Evolutionary conservation across 2,888 invertebrate species (phyloP), one percentile per base, ranked within the genome.

Genomic region (Drosophila melanosoma): DNA sequence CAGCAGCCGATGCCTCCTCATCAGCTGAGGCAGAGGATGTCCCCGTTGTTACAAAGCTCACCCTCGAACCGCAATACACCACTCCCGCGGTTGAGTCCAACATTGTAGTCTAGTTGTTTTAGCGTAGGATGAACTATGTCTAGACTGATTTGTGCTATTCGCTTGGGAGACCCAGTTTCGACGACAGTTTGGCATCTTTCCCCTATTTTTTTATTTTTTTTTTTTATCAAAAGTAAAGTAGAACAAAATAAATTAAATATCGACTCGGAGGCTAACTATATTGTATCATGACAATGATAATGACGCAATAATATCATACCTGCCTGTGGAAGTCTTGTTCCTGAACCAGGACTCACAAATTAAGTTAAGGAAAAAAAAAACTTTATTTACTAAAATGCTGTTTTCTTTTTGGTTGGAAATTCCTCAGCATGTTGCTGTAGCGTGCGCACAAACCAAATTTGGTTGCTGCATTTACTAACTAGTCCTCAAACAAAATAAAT

Each of bases 41-140:
- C 0, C 56, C 32, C 32, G 45, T 48, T 20, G 52, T 61, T 29
- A 52, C 53, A 2, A 76, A 71, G 45, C 38, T 45, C 10, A 32
- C 42, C 12, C 33, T 20, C 6, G 80, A 76, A 33, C 54, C 69
- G 12, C 77, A 68, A 49, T 20, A 42, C 1, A 83, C 81, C 32
- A 83, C 83, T 58, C 83, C 81, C 26, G 42, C 61, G n/a, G 56
- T 70, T 1, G 81, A 80, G 36, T 70, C 72, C 26, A 81, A 77
- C 63, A 74, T 83, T 33, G 42, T 80, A 26, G 69, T 56, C 8
- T 83, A 82, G 69, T 42, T 45, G 2, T 29, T 1, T 29, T 29
- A 29, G 29, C 29, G 5, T 73, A 78, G 76, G 61, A 64, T 81
- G 74, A 69, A 42, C 40, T 33, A 49, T 48, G 64, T 59, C 67